Percentiles rank a stretch among this genome's conserved stretches.
Conservation (phyloP, 2,888 invertebrate genomes). For the Venusia cambrica region DNA sequence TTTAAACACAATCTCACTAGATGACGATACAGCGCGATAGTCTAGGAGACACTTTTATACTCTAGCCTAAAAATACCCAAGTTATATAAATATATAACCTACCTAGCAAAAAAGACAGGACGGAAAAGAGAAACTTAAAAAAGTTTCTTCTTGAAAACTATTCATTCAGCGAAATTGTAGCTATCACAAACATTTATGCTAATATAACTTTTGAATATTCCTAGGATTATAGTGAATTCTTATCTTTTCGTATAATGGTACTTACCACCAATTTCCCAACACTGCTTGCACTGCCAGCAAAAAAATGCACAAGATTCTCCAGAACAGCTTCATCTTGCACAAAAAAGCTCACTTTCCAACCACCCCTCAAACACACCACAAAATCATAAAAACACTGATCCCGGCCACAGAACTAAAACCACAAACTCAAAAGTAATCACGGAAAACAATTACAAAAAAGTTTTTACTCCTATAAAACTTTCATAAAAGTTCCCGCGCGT, state of each 20-base stretch:
- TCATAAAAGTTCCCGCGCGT: constrained; percentile 46
- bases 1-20: too few relatives aligned
- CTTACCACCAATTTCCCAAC: constrained; percentile 74
- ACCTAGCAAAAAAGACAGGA: too few relatives aligned
- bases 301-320: constrained; percentile 62
- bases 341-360: constrained; percentile 44
- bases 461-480: constrained; percentile 63
- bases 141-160: too few relatives aligned
- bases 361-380: constrained; percentile 52
- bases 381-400: constrained; percentile 46
- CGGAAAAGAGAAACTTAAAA: too few relatives aligned
- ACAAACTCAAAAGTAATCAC: constrained; percentile 57
- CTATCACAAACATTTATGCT: too few relatives aligned
- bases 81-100: too few relatives aligned
- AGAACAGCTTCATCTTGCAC: constrained; percentile 66
- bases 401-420: constrained; percentile 51
- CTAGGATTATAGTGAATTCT: neutral
- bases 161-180: too few relatives aligned
- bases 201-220: too few relatives aligned
- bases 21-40: too few relatives aligned
- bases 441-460: constrained; percentile 50
- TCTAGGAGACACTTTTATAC: too few relatives aligned
- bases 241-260: too few relatives aligned
- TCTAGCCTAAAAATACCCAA: too few relatives aligned
- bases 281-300: constrained; percentile 61